Evolutionary conservation across 2,888 invertebrate genomes (phyloP), one percentile per base, ranked within the genome.

Genomic region (Drosophila tripunctata): DNA sequence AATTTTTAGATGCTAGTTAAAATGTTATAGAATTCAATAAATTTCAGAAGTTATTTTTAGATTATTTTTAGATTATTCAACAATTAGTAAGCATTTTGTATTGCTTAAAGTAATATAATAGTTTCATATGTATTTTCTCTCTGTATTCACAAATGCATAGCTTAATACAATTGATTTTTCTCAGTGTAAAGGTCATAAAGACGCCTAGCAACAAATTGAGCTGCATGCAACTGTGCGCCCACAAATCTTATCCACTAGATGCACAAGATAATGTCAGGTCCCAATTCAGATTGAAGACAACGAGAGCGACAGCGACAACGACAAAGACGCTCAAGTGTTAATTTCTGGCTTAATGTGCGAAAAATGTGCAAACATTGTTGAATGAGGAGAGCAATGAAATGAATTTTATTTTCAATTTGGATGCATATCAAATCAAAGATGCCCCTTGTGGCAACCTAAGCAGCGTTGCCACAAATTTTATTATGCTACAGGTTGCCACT

Each of bases 291-390:
- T n/a, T n/a, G n/a, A n/a, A n/a, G n/a, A n/a, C n/a, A n/a, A n/a
- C n/a, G n/a, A n/a, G n/a, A n/a, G n/a, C n/a, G n/a, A n/a, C n/a
- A n/a, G n/a, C n/a, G n/a, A n/a, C n/a, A n/a, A n/a, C n/a, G 31
- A 55, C 65, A 62, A 52, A 41, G 41, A 8, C 50, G 17, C 45
- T 52, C 66, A 67, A 67, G 75, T 75, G 78, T 69, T 81, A 75
- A 81, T 68, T 64, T 57, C 45, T 43, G 31, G 64, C 60, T 62
- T 84, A 81, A 83, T 78, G 78, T 78, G 81, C 68, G 70, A 83
- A 83, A 68, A 78, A 48, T 63, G 68, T 52, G 67, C 70, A 75
- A 70, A 78, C 75, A 60, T 68, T 75, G 78, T 65, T 31, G 50
- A 30, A 5, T 47, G 60, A 22, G 40, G 30, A 51, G 19, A 38